Conservation (phyloP, 2,797 vertebrate species). For the Remorina albescens region DNA sequence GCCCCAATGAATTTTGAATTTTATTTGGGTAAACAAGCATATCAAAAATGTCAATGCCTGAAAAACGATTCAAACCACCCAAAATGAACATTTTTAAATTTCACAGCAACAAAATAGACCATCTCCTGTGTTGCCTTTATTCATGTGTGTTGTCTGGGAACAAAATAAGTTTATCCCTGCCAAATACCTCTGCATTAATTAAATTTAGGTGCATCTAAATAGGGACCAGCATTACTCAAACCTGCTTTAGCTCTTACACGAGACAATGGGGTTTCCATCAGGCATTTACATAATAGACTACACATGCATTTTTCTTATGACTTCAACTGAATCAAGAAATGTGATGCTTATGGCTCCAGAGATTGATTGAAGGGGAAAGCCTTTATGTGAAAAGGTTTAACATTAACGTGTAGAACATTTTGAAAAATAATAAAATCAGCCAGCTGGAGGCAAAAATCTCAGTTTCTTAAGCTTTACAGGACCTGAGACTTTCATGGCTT, state of each 20-base stretch:
- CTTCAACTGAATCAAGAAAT: neutral
- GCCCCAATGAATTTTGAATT: neutral
- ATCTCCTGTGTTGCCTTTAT: constrained; percentile 1
- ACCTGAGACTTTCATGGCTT: constrained; percentile 33
- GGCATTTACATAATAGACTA: constrained; percentile 17
- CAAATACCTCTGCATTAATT: constrained; percentile 4
- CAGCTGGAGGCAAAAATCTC: neutral
- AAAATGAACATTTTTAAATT: constrained; percentile 30
- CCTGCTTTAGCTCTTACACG: constrained; percentile 40
- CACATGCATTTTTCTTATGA: constrained; percentile 4
- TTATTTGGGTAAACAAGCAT: constrained; percentile 43
- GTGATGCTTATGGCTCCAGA: neutral
- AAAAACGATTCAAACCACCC: constrained; percentile 48
- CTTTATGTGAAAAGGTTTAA: neutral
- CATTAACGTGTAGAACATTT: constrained; percentile 7
- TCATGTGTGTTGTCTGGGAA: constrained; percentile 7
- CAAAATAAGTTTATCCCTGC: neutral
- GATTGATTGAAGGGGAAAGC: neutral
- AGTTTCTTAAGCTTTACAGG: constrained; percentile 30
- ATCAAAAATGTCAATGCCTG: constrained; percentile 20
- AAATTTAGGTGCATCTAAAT: constrained; percentile 33
- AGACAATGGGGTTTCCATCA: constrained; percentile 30
- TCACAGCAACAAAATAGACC: constrained; percentile 29
- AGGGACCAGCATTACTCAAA: constrained; percentile 48
- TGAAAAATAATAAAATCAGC: constrained; percentile 32